A percentile compares a stretch with the other conserved stretches of the same genome.
Evolutionary conservation across 2,888 invertebrate genomes (phyloP).

Genomic region (Stomorhina lunata): DNA sequence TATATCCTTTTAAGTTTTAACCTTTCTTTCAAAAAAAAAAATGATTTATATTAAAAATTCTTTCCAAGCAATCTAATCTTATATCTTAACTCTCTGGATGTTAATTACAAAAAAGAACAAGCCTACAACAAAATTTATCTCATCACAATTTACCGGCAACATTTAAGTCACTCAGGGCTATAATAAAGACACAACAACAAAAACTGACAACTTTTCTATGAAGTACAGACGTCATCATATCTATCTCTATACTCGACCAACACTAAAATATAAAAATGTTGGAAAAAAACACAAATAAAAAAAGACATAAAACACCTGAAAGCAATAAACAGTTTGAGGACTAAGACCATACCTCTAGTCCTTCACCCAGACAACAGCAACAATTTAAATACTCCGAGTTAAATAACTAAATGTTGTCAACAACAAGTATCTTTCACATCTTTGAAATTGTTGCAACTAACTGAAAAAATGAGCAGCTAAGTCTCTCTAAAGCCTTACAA

Average conservation of each 20-base stretch:
- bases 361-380: too few species aligned
- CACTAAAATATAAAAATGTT: not conserved
- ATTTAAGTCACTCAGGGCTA: constrained; percentile 31
- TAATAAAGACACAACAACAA: constrained; percentile 36
- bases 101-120: constrained; percentile 43
- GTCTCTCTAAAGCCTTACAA: constrained; percentile 24
- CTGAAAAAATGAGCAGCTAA: not conserved
- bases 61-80: not conserved
- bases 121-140: not conserved
- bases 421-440: constrained; percentile 52
- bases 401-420: constrained; percentile 59
- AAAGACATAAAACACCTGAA: constrained; percentile 53
- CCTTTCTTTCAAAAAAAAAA: too few species aligned
- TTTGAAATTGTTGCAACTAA: constrained; percentile 22
- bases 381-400: constrained; percentile 15
- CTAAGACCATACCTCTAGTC: too few species aligned
- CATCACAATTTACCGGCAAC: constrained; percentile 11
- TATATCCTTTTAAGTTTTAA: too few species aligned
- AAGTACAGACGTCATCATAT: constrained; percentile 12
- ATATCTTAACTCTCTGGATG: constrained; percentile 1
- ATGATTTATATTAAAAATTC: not conserved
- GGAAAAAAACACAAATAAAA: constrained; percentile 44
- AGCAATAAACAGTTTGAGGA: constrained; percentile 47
- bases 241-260: not conserved
- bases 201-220: constrained; percentile 34